Percentiles rank a stretch among this genome's conserved stretches.
Evolutionary conservation across 1,140 invertebrate genomes (phyloP).

Genomic region (Bombus pyrosoma): DNA sequence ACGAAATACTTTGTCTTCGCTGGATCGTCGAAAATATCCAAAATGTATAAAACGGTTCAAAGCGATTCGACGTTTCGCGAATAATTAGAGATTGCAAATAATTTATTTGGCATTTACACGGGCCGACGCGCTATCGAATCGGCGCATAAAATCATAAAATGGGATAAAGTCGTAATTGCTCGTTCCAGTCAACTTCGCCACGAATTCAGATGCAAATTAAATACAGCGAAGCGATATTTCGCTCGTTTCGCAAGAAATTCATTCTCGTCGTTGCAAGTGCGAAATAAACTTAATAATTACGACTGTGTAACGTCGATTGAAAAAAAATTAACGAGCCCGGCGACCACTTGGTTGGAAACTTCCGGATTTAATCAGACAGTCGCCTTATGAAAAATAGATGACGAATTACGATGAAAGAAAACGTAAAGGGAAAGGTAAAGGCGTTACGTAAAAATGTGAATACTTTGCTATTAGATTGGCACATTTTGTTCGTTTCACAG

Average conservation of each 20-base stretch:
- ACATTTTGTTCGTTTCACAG: neutral
- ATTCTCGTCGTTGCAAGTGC: neutral
- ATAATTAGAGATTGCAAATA: neutral
- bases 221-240: conserved; percentile 42
- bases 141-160: conserved; percentile 6
- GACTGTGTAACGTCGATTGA: neutral
- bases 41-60: neutral
- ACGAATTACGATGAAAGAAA: neutral
- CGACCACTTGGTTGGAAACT: neutral
- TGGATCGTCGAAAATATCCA: neutral
- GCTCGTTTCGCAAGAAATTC: conserved; percentile 28
- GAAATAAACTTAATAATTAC: conserved; percentile 28
- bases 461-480: neutral
- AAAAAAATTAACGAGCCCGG: neutral
- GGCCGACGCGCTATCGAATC: conserved; percentile 8
- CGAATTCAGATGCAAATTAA: conserved; percentile 40
- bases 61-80: neutral
- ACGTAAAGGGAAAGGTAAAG: neutral
- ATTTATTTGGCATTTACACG: conserved; percentile 13
- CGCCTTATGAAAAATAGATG: neutral
- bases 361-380: neutral
- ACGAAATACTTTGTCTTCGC: no score
- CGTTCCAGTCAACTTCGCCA: conserved; percentile 22
- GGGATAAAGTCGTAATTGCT: conserved; percentile 46
- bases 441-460: neutral